Conservation (phyloP, 2,888 invertebrate genomes). For the Phymatocera aterrima region DNA sequence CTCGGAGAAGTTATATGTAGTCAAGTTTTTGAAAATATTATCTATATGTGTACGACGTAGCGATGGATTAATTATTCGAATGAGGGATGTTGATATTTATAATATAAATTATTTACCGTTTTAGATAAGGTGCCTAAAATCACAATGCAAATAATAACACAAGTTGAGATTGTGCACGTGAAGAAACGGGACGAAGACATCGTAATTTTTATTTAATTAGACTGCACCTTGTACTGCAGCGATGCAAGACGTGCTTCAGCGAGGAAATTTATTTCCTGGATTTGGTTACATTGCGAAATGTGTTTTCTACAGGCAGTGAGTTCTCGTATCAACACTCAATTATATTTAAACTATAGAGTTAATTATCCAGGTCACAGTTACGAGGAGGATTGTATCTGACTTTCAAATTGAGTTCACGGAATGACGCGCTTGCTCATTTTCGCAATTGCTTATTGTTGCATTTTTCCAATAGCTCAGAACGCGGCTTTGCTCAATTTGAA, state of each 20-base stretch:
- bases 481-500: constrained; percentile 34
- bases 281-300: constrained; percentile 20
- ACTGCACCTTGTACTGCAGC: background rate
- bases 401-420: background rate
- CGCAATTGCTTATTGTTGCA: constrained; percentile 30
- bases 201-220: constrained; percentile 17
- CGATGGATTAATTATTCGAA: background rate
- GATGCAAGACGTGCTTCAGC: background rate
- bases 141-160: background rate
- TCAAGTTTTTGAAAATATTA: background rate
- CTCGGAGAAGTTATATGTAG: background rate
- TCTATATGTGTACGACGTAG: too few relatives aligned
- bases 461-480: background rate
- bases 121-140: constrained; percentile 18
- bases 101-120: constrained; percentile 7
- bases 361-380: constrained; percentile 18
- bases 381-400: background rate
- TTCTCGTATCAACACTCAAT: constrained; percentile 28
- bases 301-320: background rate
- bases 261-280: constrained; percentile 32
- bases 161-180: background rate
- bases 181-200: background rate
- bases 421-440: constrained; percentile 23
- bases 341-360: constrained; percentile 16
- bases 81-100: background rate